Evolutionary conservation across 2,113 vertebrate species (phyloP).

Genomic region (Centrocercus urophasianus): DNA sequence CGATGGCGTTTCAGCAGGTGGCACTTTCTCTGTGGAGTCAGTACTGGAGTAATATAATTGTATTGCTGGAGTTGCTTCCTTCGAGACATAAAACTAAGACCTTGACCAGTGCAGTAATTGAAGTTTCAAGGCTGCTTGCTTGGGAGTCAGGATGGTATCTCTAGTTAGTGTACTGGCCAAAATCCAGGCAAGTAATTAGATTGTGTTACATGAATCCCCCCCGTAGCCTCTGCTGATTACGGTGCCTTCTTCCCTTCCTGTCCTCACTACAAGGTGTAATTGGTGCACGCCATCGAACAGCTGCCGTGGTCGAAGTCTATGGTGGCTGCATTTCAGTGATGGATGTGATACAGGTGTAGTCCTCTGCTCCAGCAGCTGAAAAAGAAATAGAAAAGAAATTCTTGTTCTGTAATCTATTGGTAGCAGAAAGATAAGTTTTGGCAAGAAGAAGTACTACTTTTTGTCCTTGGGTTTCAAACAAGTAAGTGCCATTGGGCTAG

Average conservation of each 20-base stretch:
- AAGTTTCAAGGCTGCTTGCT: slow-evolving; percentile 17
- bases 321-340: not conserved
- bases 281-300: not conserved
- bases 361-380: not conserved
- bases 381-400: not conserved
- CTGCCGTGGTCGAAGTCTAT: not conserved
- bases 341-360: not conserved
- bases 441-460: not conserved
- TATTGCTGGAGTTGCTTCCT: not conserved
- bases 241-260: not conserved
- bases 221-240: slow-evolving; percentile 20
- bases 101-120: not conserved
- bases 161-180: not conserved
- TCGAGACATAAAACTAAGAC: not conserved
- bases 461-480: not conserved
- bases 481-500: not conserved
- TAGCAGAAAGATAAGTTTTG: not conserved
- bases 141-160: not conserved
- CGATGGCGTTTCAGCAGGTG: not conserved
- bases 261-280: not conserved
- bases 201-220: not conserved
- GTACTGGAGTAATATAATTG: not conserved
- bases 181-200: slow-evolving; percentile 45
- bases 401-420: not conserved
- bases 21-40: not conserved